phyloP scores from a whole-genome alignment of 2,888 invertebrate genomes.

The Flabesymbios commensalis region DNA sequence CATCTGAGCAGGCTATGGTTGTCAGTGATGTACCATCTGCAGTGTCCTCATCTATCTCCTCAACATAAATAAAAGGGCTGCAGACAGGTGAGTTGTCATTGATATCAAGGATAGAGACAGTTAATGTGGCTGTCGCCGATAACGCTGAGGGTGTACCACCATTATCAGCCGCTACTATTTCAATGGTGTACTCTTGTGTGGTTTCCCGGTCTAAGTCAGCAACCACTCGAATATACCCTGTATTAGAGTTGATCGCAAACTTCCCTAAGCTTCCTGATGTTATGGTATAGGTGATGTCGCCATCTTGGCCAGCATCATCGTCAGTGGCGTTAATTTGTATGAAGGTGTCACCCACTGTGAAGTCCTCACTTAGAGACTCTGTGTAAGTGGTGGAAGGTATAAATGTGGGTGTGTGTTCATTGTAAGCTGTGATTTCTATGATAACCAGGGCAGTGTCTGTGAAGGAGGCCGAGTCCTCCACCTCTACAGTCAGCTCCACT shows the following conservation, averaged over 20 bases:
- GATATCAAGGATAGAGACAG: slow-evolving; percentile 10
- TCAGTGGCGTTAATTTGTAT: slow-evolving; percentile 41
- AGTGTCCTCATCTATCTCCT: slow-evolving; percentile 2
- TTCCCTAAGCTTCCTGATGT: slow-evolving; percentile 40
- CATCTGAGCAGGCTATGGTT: slow-evolving; percentile 12
- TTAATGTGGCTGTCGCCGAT: slow-evolving; percentile 11
- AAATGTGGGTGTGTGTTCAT: slow-evolving; percentile 46
- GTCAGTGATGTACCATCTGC: neutral
- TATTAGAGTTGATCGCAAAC: slow-evolving; percentile 38
- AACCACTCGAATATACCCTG: slow-evolving; percentile 42
- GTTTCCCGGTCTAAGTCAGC: slow-evolving; percentile 46
- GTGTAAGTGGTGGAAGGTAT: slow-evolving; percentile 23
- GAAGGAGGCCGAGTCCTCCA: slow-evolving; percentile 7
- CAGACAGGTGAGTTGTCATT: slow-evolving; percentile 18
- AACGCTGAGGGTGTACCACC: neutral
- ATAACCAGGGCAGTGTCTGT: slow-evolving; percentile 32
- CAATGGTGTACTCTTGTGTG: slow-evolving; percentile 32
- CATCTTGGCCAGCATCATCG: slow-evolving; percentile 39
- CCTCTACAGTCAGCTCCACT: slow-evolving; percentile 7
- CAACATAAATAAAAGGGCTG: neutral
- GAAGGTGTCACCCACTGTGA: slow-evolving; percentile 29
- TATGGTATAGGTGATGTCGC: slow-evolving; percentile 43
- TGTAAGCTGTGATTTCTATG: slow-evolving; percentile 38
- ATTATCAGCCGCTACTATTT: slow-evolving; percentile 12
- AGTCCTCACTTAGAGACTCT: slow-evolving; percentile 37